Evolutionary conservation across 2,888 invertebrate genomes (phyloP).

Genomic region (Syrista parreyssii): DNA sequence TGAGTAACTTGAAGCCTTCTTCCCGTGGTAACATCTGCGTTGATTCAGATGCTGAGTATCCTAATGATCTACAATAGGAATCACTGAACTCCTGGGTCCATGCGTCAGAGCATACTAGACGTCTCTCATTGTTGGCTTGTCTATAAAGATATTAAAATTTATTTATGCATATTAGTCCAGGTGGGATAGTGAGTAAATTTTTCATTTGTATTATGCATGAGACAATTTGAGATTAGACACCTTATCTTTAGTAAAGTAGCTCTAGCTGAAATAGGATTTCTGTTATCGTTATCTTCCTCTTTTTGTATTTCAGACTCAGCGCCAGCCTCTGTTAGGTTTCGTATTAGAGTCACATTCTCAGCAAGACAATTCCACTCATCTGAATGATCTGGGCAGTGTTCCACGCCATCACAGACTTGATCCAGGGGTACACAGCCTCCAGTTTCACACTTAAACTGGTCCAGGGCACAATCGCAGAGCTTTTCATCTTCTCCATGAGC

Average conservation of each 20-base stretch:
- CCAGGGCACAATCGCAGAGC: conserved; percentile 69
- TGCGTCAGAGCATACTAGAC: conserved; percentile 68
- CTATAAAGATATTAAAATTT: conserved; percentile 31
- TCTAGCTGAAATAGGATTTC: conserved; percentile 19
- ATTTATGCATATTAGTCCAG: not conserved
- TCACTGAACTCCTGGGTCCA: conserved; percentile 71
- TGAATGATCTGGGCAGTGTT: conserved; percentile 72
- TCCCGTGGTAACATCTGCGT: conserved; percentile 65
- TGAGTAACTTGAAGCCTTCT: conserved; percentile 63
- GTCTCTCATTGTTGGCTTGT: conserved; percentile 56
- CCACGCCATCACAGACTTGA: conserved; percentile 71
- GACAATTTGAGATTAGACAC: conserved; percentile 24
- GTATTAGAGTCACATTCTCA: conserved; percentile 35
- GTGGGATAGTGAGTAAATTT: not conserved
- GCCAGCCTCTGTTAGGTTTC: conserved; percentile 24
- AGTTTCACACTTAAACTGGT: conserved; percentile 70
- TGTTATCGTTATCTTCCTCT: conserved; percentile 10
- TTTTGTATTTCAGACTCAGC: not conserved
- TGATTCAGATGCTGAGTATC: conserved; percentile 67
- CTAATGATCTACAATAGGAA: conserved; percentile 69
- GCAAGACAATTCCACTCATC: conserved; percentile 73
- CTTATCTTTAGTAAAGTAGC: conserved; percentile 44
- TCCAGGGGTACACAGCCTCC: conserved; percentile 71
- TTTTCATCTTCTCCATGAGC: conserved; percentile 71
- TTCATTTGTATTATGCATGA: not conserved